These are phyloP conservation scores for Drosophila subquinaria DNA, from an alignment of 2,888 invertebrate species.

Conservation along the genomic window DNA sequence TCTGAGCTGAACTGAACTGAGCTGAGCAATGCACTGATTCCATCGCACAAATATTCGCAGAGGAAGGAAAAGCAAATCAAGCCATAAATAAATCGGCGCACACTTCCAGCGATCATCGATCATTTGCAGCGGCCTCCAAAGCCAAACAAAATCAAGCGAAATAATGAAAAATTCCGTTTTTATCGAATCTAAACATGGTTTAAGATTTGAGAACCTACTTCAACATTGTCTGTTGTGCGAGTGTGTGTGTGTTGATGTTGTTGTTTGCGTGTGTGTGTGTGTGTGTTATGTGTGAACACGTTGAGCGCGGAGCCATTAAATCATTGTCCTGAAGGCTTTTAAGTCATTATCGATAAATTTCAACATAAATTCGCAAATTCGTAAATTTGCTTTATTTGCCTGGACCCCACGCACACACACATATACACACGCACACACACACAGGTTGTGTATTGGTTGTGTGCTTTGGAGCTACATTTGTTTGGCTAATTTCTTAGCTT, in stretches of 20 bases:
- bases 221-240: constrained; percentile 42
- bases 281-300: constrained; percentile 63
- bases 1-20: constrained; percentile 39
- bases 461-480: constrained; percentile 61
- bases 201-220: constrained; percentile 78
- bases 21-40: constrained; percentile 46
- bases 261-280: constrained; percentile 3
- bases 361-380: constrained; percentile 84
- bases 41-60: constrained; percentile 51
- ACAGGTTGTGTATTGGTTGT: constrained; percentile 18
- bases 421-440: neutral
- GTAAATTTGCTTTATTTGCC: constrained; percentile 82
- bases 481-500: constrained; percentile 70
- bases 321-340: constrained; percentile 85
- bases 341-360: constrained; percentile 86
- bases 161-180: constrained; percentile 72
- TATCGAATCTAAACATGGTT: constrained; percentile 79
- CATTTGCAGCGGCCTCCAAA: constrained; percentile 59
- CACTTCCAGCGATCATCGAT: constrained; percentile 82
- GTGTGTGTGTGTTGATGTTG: constrained; percentile 29
- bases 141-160: constrained; percentile 32
- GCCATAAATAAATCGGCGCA: constrained; percentile 79
- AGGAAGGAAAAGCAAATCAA: constrained; percentile 60
- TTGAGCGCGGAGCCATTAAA: constrained; percentile 80
- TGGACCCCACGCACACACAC: constrained; percentile 54